phyloP scores from a whole-genome alignment of 30 jellyfish, hydroid and myxozoan genomes.

The Mastigias papua region DNA sequence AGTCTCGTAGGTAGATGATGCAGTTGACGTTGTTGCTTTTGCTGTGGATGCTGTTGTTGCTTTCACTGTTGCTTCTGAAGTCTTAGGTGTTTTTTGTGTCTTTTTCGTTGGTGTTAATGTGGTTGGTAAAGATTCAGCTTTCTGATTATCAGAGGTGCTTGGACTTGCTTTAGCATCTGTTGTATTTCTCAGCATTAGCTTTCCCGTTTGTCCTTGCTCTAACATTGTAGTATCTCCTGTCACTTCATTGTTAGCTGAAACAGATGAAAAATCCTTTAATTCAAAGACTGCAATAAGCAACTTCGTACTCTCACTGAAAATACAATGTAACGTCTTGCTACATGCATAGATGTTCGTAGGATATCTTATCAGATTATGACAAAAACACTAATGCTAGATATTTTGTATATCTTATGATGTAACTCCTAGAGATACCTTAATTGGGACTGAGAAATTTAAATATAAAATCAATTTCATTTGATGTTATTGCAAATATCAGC shows the following conservation, averaged over 20 bases:
- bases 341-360: too few species aligned
- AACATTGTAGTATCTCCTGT: not conserved
- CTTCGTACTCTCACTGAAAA: too few species aligned
- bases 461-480: too few species aligned
- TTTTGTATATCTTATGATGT: too few species aligned
- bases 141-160: not conserved
- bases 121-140: not conserved
- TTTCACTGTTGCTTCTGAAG: conserved; percentile 2
- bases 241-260: not conserved
- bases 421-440: too few species aligned
- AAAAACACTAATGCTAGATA: too few species aligned
- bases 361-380: too few species aligned
- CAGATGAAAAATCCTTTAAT: not conserved
- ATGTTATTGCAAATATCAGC: too few species aligned
- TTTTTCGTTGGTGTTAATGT: conserved; percentile 2
- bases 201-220: conserved; percentile 20
- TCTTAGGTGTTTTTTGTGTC: not conserved
- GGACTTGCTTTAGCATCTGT: conserved; percentile 6
- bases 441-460: too few species aligned
- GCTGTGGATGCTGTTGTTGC: conserved; percentile 34
- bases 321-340: too few species aligned
- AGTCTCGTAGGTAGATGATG: conserved; percentile 46
- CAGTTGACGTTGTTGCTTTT: conserved; percentile 32
- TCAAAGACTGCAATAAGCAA: not conserved
- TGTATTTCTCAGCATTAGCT: conserved; percentile 26